Percentiles rank a stretch among this genome's conserved stretches.
Conservation (phyloP, 2,888 invertebrate genomes). For the Argynnis bischoffii region DNA sequence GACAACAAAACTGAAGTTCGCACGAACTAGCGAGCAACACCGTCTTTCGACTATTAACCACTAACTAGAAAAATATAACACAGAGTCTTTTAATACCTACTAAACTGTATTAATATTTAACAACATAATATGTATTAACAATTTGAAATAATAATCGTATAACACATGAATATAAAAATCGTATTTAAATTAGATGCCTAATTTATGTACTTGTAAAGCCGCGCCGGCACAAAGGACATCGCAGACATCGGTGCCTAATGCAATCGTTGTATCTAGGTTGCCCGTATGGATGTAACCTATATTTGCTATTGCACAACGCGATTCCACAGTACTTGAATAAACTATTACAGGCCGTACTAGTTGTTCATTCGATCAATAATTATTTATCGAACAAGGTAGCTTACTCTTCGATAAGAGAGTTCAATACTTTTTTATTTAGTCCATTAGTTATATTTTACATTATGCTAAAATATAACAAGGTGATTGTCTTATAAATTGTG, state of each 20-base stretch:
- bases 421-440: background rate
- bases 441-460: background rate
- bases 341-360: slow-evolving; percentile 54
- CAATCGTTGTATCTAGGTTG: slow-evolving; percentile 58
- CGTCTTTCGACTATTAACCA: slow-evolving; percentile 21
- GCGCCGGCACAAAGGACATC: slow-evolving; percentile 52
- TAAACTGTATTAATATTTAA: background rate
- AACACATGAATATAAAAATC: background rate
- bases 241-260: slow-evolving; percentile 48
- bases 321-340: slow-evolving; percentile 55
- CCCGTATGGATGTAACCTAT: slow-evolving; percentile 64
- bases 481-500: no score
- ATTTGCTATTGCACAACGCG: slow-evolving; percentile 64
- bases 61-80: slow-evolving; percentile 14
- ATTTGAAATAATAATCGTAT: background rate
- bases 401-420: slow-evolving; percentile 23
- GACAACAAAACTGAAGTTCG: slow-evolving; percentile 81
- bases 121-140: background rate
- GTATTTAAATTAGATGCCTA: slow-evolving; percentile 27
- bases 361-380: slow-evolving; percentile 58
- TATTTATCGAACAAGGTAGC: slow-evolving; percentile 40
- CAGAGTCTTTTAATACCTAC: background rate
- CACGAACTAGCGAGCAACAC: slow-evolving; percentile 47
- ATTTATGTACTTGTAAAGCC: slow-evolving; percentile 32
- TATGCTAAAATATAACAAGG: background rate